Percentiles rank a stretch among this genome's conserved stretches.
phyloP scores from a whole-genome alignment of 2,113 vertebrate genomes.

The Castor canadensis region DNA sequence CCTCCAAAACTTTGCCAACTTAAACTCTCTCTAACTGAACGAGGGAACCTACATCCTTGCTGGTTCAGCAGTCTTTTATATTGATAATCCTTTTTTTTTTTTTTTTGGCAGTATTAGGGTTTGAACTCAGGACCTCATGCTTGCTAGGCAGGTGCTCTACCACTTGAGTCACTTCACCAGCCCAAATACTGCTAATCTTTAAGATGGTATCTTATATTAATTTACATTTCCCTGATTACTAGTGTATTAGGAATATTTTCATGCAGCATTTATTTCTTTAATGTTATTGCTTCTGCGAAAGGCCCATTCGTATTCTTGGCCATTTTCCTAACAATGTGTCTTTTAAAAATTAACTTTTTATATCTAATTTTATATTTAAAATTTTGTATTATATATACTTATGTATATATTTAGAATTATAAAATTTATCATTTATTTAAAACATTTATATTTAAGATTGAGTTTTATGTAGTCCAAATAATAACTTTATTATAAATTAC shows the following conservation, averaged over 20 bases:
- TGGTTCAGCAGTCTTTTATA: neutral
- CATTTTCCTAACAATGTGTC: constrained; percentile 6
- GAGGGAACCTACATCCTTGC: neutral
- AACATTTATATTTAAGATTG: constrained; percentile 7
- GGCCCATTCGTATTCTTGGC: neutral
- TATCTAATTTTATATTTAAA: neutral
- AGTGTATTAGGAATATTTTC: neutral
- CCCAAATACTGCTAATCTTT: too few species aligned
- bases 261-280: neutral
- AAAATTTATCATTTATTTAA: neutral
- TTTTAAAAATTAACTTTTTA: neutral
- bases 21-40: constrained; percentile 21
- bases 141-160: too few species aligned
- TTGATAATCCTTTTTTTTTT: too few species aligned
- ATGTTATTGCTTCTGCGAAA: neutral
- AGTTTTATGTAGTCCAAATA: neutral
- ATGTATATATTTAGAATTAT: neutral
- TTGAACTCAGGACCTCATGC: too few species aligned
- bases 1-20: neutral
- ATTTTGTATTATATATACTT: neutral
- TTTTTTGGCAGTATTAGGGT: too few species aligned
- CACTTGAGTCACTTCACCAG: too few species aligned
- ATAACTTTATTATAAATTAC: neutral
- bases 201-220: too few species aligned
- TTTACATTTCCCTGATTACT: neutral